Conservation (phyloP, 2,888 invertebrate species). For the Stictocephala bisonia region DNA sequence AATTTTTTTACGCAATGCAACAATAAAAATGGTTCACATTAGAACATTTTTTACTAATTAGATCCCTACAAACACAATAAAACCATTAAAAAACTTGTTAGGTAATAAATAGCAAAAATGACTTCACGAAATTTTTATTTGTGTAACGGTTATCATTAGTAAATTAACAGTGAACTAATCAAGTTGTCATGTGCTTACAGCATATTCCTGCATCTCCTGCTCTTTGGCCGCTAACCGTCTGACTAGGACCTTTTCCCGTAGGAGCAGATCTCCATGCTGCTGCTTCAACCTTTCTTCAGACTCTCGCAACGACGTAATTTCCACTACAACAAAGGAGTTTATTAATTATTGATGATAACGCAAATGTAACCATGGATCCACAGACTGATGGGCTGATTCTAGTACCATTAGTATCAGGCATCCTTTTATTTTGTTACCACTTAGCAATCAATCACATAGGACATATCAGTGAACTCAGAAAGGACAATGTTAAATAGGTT, state of each 20-base stretch:
- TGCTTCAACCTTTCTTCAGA: constrained; percentile 83
- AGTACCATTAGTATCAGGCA: not conserved
- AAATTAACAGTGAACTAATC: not conserved
- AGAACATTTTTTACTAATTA: too few relatives aligned
- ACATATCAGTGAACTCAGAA: too few relatives aligned
- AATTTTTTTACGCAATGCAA: too few relatives aligned
- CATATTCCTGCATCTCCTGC: constrained; percentile 96
- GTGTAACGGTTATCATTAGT: not conserved
- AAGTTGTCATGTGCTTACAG: constrained; percentile 74
- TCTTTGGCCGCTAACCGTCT: constrained; percentile 94
- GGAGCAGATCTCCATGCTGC: constrained; percentile 87
- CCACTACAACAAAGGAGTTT: constrained; percentile 68
- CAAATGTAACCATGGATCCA: not conserved
- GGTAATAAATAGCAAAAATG: constrained; percentile 21
- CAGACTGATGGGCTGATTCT: not conserved
- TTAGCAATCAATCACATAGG: too few relatives aligned
- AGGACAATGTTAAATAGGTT: too few relatives aligned
- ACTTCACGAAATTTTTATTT: too few relatives aligned
- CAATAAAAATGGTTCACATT: too few relatives aligned
- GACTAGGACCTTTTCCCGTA: constrained; percentile 92
- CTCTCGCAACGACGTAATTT: constrained; percentile 78
- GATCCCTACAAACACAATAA: too few relatives aligned
- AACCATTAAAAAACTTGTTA: too few relatives aligned
- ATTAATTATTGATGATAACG: not conserved
- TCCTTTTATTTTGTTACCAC: too few relatives aligned